phyloP scores from a whole-genome alignment of 2,888 invertebrate species.

The Xestoiulus laeticollis region DNA sequence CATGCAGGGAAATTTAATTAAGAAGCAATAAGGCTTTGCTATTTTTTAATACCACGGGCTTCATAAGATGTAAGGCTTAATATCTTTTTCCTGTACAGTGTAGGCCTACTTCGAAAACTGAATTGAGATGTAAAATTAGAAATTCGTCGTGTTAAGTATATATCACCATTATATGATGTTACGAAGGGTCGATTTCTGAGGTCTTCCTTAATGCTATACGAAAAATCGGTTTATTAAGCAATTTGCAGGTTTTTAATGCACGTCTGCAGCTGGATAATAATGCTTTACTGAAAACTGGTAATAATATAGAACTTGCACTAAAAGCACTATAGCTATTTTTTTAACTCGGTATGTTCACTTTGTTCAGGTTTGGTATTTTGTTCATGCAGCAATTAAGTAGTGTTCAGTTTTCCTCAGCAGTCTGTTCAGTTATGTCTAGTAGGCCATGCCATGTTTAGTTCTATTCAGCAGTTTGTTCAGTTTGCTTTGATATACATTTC shows the following conservation, averaged over 20 bases:
- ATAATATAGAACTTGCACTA: too few relatives aligned
- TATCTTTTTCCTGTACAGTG: background rate
- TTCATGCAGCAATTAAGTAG: too few relatives aligned
- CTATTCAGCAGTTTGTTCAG: too few relatives aligned
- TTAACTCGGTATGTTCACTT: too few relatives aligned
- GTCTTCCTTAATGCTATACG: background rate
- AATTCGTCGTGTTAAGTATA: background rate
- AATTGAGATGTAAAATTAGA: background rate
- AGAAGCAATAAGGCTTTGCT: conserved; percentile 25
- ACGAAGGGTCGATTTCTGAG: background rate
- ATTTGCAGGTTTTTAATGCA: background rate
- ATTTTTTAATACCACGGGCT: background rate
- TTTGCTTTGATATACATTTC: too few relatives aligned
- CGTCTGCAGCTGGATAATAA: background rate
- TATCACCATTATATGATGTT: background rate
- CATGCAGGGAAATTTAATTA: conserved; percentile 37
- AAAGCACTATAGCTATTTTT: too few relatives aligned
- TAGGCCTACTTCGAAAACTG: background rate
- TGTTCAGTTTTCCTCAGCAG: too few relatives aligned
- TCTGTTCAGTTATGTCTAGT: too few relatives aligned
- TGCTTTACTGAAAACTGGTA: background rate
- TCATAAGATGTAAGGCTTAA: background rate
- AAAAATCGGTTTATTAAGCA: background rate
- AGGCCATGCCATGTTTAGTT: background rate
- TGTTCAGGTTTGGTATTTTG: too few relatives aligned